Base-by-base conservation (phyloP, 2,797 vertebrate genomes). In the Hydrolagus colliei region DNA sequence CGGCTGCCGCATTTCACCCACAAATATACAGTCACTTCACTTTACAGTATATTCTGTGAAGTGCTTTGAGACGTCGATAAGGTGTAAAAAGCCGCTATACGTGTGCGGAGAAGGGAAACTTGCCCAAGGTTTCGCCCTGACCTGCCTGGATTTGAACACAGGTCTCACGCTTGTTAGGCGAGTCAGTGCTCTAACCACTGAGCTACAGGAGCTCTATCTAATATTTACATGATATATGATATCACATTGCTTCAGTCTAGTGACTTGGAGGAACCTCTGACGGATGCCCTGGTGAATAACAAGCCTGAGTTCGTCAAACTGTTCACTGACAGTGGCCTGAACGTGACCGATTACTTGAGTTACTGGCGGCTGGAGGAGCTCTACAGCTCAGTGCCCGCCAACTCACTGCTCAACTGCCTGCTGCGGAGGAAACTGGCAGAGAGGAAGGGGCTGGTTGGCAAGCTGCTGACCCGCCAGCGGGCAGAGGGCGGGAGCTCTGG, bases 301-400 rank as follows among this genome's bases (percentile, higher is more conserved):
- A 96, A 96, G 87, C 95, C 96, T 0, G 93, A 96, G 85, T 97
- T 98, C 86, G 95, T 97, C 35, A 95, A 95, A 20, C 93, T 97
- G 86, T 96, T 98, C 88, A 94, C 94, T 18, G 95, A 96, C 85
- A 96, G 94, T 0, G 95, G 96, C 6, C 91, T 96, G 78, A 96
- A 94, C 89, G 92, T 97, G 85, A 85, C 93, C 87, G 93, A 94
- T 32, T 97, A 97, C 92, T 89, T 97, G 89, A 95, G 93, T 0
- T 93, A 93, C 0, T 77, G 22, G n/a, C 90, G 91, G 35, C 90
- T 98, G 89, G 95, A 96, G 86, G 89, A 87, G 27, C 94, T 98
- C 2, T 98, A 97, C 86, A 27, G 90, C 12, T 93, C 94, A 0
- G 92, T 93, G 35, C 89, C 94, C 0, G 90, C 93, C 0, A 92